Evolutionary conservation across 2,113 vertebrate species (phyloP).

Genomic region (Cygnus buccinator): DNA sequence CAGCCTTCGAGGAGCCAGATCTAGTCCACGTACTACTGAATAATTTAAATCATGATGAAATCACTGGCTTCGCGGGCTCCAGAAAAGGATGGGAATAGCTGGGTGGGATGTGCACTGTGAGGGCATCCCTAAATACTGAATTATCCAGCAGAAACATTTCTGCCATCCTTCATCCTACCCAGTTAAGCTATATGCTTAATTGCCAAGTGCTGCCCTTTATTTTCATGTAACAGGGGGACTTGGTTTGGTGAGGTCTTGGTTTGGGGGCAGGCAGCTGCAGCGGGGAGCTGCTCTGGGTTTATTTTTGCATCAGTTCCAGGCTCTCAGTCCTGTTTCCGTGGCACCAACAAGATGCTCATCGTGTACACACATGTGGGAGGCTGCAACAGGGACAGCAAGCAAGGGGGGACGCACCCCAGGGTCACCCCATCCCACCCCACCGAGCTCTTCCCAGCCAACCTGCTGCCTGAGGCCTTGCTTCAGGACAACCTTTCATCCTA

Average conservation of each 20-base stretch:
- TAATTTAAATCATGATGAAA: not conserved
- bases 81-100: not conserved
- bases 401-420: too few species aligned
- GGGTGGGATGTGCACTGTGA: not conserved
- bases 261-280: not conserved
- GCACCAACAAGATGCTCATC: too few species aligned
- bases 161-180: not conserved
- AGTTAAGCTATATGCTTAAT: not conserved
- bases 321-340: too few species aligned
- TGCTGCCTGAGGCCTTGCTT: too few species aligned
- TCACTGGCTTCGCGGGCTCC: not conserved
- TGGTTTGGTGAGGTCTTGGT: not conserved
- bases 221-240: accelerated
- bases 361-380: too few species aligned
- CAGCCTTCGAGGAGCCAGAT: not conserved
- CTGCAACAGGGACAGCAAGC: too few species aligned
- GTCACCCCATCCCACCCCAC: too few species aligned
- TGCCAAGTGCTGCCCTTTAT: not conserved
- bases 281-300: not conserved
- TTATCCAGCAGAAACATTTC: not conserved
- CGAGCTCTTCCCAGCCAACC: too few species aligned
- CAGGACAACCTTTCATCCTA: not conserved
- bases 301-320: too few species aligned
- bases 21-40: not conserved
- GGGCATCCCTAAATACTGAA: not conserved